A percentile compares a stretch with the other conserved stretches of the same genome.
Conservation (phyloP, 2,888 invertebrate species). For the Lucinisca nassula region DNA sequence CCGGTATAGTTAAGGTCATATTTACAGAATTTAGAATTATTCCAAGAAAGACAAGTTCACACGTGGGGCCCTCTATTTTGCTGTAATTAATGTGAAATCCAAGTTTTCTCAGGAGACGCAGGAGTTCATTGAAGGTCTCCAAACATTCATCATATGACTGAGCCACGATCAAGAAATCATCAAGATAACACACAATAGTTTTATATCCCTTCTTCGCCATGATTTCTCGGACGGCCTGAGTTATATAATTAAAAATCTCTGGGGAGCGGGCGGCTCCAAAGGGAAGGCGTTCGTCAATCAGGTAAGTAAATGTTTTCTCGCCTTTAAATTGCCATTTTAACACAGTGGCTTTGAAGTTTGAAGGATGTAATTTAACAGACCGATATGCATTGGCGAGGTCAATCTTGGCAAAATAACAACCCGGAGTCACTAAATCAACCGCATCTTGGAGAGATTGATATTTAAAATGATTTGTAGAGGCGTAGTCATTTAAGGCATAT, state of each 20-base stretch:
- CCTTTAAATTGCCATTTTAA: conserved; percentile 31
- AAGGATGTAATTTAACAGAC: too few species aligned
- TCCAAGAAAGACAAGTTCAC: not conserved
- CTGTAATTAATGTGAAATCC: conserved; percentile 40
- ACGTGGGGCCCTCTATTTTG: conserved; percentile 30
- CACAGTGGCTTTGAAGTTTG: conserved; percentile 16
- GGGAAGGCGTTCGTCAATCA: conserved; percentile 29
- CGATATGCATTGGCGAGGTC: conserved; percentile 24
- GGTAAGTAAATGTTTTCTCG: conserved; percentile 9
- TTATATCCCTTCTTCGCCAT: conserved; percentile 10
- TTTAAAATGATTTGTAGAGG: conserved; percentile 2
- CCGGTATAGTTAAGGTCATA: conserved; percentile 11
- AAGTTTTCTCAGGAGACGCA: conserved; percentile 9
- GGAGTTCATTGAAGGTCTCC: not conserved
- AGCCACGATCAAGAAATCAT: conserved; percentile 30
- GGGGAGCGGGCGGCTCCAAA: conserved; percentile 22
- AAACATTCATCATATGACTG: conserved; percentile 20
- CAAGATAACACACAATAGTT: not conserved
- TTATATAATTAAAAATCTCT: conserved; percentile 21
- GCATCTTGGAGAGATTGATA: conserved; percentile 33
- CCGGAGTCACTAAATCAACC: conserved; percentile 15
- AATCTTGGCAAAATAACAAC: conserved; percentile 30
- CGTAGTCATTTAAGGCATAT: conserved; percentile 35
- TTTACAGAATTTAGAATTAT: not conserved
- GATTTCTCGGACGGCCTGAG: conserved; percentile 21